These are phyloP conservation scores for Buathra laborator DNA, from an alignment of 2,888 invertebrate species.

Conservation along the genomic window DNA sequence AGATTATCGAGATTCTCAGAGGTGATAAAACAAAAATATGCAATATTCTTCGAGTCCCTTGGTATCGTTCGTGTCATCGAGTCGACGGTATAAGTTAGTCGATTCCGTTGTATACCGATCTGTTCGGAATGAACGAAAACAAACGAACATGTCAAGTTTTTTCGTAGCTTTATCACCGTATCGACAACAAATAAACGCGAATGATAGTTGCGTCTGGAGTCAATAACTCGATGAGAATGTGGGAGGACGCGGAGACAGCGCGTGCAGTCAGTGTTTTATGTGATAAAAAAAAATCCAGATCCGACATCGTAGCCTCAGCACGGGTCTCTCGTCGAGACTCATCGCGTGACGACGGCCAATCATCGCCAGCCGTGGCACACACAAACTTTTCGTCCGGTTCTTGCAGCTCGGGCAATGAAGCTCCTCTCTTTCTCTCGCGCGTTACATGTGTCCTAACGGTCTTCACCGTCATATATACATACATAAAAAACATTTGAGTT, in stretches of 20 bases:
- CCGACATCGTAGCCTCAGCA: conserved; percentile 41
- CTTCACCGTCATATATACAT: conserved; percentile 7
- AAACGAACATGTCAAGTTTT: background rate
- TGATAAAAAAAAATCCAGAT: conserved; percentile 58
- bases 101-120: background rate
- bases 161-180: background rate
- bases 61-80: background rate
- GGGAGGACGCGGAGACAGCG: conserved; percentile 58
- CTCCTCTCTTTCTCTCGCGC: conserved; percentile 41
- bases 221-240: conserved; percentile 61
- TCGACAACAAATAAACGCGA: conserved; percentile 14
- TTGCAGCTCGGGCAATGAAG: conserved; percentile 34
- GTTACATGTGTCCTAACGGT: conserved; percentile 32
- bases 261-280: conserved; percentile 54
- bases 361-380: conserved; percentile 72
- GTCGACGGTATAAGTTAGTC: background rate
- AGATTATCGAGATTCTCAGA: too few relatives aligned
- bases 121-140: background rate
- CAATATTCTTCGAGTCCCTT: too few relatives aligned
- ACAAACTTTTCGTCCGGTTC: conserved; percentile 71
- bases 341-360: conserved; percentile 82
- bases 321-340: conserved; percentile 44
- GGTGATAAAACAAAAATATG: too few relatives aligned
- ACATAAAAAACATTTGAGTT: conserved; percentile 49
- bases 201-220: conserved; percentile 34